Evolutionary conservation across 2,113 vertebrate genomes (phyloP).

Genomic region (Equus quagga): DNA sequence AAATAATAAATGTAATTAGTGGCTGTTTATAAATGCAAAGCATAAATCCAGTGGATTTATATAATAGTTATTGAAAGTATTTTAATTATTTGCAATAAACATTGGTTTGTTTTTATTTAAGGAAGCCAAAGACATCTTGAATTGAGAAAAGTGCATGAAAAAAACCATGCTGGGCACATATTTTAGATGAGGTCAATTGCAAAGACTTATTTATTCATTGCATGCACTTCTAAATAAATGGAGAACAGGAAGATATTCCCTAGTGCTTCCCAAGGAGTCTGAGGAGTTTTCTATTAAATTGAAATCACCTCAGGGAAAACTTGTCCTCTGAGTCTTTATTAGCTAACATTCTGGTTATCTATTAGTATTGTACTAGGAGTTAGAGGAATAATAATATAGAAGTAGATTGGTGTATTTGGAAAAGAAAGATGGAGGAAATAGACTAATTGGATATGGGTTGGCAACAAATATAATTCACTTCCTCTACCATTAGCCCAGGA

Average conservation of each 20-base stretch:
- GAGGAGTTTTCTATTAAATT: neutral
- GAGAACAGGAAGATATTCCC: neutral
- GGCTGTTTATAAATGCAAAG: slow-evolving; percentile 8
- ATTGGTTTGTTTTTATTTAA: slow-evolving; percentile 36
- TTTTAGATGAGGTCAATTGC: neutral
- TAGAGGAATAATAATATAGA: neutral
- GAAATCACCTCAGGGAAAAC: slow-evolving; percentile 6
- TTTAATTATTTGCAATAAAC: slow-evolving; percentile 32
- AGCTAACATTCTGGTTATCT: neutral
- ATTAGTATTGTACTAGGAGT: neutral
- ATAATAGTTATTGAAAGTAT: slow-evolving; percentile 3
- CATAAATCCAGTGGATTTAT: neutral
- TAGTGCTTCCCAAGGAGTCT: neutral
- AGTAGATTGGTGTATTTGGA: neutral
- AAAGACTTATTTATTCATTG: slow-evolving; percentile 30
- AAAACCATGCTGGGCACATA: neutral
- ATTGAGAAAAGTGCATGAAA: neutral
- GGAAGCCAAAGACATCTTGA: neutral
- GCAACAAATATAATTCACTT: neutral
- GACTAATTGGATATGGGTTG: neutral
- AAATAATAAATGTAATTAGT: neutral
- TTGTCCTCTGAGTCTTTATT: neutral
- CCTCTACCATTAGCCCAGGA: neutral
- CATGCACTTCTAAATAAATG: slow-evolving; percentile 13
- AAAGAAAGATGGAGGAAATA: neutral